Base-by-base conservation (phyloP, 2,797 vertebrate genomes). In the Gymnoscopelus microlampas region DNA sequence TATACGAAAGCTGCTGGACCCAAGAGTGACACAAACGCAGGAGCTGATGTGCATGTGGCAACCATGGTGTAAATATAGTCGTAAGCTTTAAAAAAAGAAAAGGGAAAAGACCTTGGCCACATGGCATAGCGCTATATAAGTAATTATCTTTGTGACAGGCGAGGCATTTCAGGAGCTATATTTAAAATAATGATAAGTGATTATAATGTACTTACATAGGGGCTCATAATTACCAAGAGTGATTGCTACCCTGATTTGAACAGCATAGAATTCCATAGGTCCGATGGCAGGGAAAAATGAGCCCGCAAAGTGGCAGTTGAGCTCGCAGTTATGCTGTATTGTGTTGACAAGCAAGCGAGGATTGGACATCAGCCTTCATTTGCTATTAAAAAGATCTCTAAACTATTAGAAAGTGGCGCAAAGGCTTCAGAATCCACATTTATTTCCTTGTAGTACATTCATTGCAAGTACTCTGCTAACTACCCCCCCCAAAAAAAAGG, bases 181-280 rank as follows among this genome's bases (percentile, higher is more conserved):
- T 92, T 91, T 91, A 83, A 88, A 86, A 84, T 85, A 86, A 89
- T 87, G 82, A 74, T 80, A 84, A 86, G 85, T 84, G 74, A 89
- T 92, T 90, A 91, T 81, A 84, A 85, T 84, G 71, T 84, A 84
- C 88, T 87, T 82, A 77, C 62, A 73, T 53, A 69, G 77, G 53
- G 66, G 76, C 63, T 85, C 74, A 78, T 70, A 85, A 74, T 76
- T 67, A 69, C 69, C 60, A 50, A 77, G 64, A 65, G 60, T 87
- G 81, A 90, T 86, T 87, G 71, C 83, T 67, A 83, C 78, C 54
- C 73, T 71, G 66, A 82, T 86, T 88, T 78, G 74, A 83, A 86
- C 83, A 60, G 71, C 60, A 65, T 51, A 44, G 19, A 62, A 71
- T 81, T 78, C 19, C 47, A 68, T n/a, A 7, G 55, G 59, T 66